Conservation (phyloP, 2,113 vertebrate genomes). For the Bolborhynchus lineola region DNA sequence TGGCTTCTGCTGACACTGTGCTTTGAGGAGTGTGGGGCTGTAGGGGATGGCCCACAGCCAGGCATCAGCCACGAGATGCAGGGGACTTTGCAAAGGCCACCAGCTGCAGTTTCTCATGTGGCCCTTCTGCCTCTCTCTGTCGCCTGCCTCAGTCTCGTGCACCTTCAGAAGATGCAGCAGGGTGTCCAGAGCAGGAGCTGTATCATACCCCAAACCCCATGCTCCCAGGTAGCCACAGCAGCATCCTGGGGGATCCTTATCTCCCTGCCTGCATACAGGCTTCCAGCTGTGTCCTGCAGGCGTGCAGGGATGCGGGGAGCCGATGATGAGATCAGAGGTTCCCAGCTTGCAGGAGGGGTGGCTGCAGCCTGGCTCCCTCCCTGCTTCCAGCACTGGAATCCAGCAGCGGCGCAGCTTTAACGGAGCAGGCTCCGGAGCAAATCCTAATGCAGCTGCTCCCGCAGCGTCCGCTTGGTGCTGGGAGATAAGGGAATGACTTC, state of each 20-base stretch:
- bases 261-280: background rate
- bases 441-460: background rate
- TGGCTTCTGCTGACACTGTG: background rate
- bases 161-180: background rate
- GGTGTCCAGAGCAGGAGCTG: background rate
- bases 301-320: background rate
- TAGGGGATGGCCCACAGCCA: rapidly evolving
- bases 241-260: background rate
- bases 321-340: background rate
- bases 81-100: background rate
- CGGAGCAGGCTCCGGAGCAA: rapidly evolving
- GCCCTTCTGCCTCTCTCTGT: background rate
- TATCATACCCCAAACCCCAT: rapidly evolving
- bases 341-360: background rate
- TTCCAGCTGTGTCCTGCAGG: background rate
- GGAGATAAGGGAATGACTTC: background rate
- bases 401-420: background rate
- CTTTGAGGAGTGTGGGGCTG: rapidly evolving
- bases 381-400: background rate
- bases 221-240: rapidly evolving
- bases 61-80: too few relatives aligned
- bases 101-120: background rate
- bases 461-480: background rate
- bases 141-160: background rate
- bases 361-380: background rate